Evolutionary conservation across 2,888 invertebrate genomes (phyloP), one percentile per base, ranked within the genome.

Genomic region (Drosophila yooni): DNA sequence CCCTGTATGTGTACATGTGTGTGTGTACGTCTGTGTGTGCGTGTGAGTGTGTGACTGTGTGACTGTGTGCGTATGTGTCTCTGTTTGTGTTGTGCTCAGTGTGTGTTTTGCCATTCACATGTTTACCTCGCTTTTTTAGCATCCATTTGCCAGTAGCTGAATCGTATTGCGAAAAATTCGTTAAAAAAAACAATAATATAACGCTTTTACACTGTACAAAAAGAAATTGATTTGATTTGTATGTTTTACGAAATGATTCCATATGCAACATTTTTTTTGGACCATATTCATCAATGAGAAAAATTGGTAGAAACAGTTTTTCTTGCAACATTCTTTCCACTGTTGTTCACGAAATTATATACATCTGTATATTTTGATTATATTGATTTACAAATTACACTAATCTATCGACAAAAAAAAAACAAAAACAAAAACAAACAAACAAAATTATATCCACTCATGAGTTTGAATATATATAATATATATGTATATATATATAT

Each of bases 171-270:
- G 62, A 80, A 54, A 43, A 53, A 38, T 56, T 50, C 60, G 33
- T 15, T 33, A 27, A 60, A 62, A 62, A 31, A 62, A 31, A 29
- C 59, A 70, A 71, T 25, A 69, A 78, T 76, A 66, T 74, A 79
- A 85, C 81, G 86, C 90, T 86, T 86, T 86, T 86, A 86, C 86
- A 86, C 90, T 86, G 86, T 85, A 85, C 62, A 80, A 71, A 76
- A 27, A 36, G 4, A 53, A 53, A 79, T 71, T 68, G 43, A 63
- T 65, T 48, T 53, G 70, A 70, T 58, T 71, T 68, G 56, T 71
- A 63, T 67, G n/a, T 76, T 72, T 61, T 62, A 25, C 46, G 27
- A 56, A 66, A 43, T 56, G 38, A 43, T 36, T 40, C 7, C 21
- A 48, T 70, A 70, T 63, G 34, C 59, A 36, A 29, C 51, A 58